Evolutionary conservation across 2,888 invertebrate genomes (phyloP), one percentile per base, ranked within the genome.

Genomic region (Odontocolon sp.): DNA sequence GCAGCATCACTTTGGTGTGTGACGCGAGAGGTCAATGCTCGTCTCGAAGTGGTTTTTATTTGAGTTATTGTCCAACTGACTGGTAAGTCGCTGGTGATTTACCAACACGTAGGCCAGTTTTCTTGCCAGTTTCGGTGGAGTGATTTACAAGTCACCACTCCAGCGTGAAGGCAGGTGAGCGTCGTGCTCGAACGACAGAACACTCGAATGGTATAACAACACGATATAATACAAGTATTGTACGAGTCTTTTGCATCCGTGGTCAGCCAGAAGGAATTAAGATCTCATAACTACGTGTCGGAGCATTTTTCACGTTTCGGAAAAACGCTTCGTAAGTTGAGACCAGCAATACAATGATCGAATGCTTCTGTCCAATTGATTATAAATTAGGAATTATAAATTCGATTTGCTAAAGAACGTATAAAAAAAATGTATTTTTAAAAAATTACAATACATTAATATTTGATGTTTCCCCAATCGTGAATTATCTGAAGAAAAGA

Each of bases 141-240:
- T 88, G 89, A 89, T 88, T 89, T 89, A 88, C 87, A 88, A 88
- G 86, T 89, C 87, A 54, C 66, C 79, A 88, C 86, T 88, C 87
- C 87, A 86, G 84, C 89, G 87, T 87, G 84, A 87, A 88, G 86
- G 88, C 88, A 88, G 89, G 89, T 88, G 88, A 88, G 82, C 85
- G 88, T 85, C 82, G 85, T 85, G 88, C 85, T 87, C 83, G 84
- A 88, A 77, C 81, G 79, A 77, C 81, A 80, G 18, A 52, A 21
- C 71, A 71, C 64, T 56, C 68, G 69, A 71, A 67, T 67, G 73
- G 59, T 59, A 72, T 70, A 33, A 71, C 47, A 18, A 31, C 28
- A 45, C 38, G 33, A 66, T 26, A 26, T 66, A 68, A 75, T 47
- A 40, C 33, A 31, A 61, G 33, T 59, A 45, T 14, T 52, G 52